These are phyloP conservation scores for Pseudococcus viburni DNA, from an alignment of 2,888 invertebrate genomes.

Conservation along the genomic window DNA sequence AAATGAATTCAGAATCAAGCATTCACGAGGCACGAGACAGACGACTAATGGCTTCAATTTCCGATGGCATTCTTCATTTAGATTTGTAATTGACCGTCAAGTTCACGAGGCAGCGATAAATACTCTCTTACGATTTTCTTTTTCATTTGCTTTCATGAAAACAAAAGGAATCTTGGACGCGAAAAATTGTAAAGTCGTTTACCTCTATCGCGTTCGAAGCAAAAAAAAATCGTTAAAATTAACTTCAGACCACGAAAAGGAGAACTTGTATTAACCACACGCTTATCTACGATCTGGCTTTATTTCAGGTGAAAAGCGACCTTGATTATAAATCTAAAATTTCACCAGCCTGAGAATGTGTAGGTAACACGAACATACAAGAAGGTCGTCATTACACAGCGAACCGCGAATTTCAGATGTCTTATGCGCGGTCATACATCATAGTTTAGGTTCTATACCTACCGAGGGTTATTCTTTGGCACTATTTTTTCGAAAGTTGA, in stretches of 20 bases:
- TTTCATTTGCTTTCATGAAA: not conserved
- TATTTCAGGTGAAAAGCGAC: slow-evolving; percentile 24
- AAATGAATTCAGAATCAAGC: not conserved
- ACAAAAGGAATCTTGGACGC: not conserved
- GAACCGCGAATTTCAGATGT: not conserved
- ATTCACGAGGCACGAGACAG: not conserved
- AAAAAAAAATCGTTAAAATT: slow-evolving; percentile 13
- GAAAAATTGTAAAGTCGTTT: not conserved
- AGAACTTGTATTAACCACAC: not conserved
- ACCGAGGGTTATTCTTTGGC: no score
- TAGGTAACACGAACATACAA: slow-evolving; percentile 35
- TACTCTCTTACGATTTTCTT: not conserved
- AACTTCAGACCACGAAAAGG: slow-evolving; percentile 14
- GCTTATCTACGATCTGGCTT: slow-evolving; percentile 41
- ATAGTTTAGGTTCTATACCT: no score
- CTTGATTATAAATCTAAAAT: slow-evolving; percentile 47
- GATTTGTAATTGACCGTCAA: not conserved
- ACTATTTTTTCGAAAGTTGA: no score
- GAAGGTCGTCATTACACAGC: not conserved
- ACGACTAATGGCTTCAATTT: not conserved
- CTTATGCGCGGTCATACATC: not conserved
- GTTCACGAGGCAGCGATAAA: not conserved
- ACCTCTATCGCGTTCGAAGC: not conserved
- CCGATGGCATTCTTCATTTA: not conserved
- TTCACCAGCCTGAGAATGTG: slow-evolving; percentile 6